phyloP scores from a whole-genome alignment of 2,797 vertebrate species.

The Cercopithecus neglectus region DNA sequence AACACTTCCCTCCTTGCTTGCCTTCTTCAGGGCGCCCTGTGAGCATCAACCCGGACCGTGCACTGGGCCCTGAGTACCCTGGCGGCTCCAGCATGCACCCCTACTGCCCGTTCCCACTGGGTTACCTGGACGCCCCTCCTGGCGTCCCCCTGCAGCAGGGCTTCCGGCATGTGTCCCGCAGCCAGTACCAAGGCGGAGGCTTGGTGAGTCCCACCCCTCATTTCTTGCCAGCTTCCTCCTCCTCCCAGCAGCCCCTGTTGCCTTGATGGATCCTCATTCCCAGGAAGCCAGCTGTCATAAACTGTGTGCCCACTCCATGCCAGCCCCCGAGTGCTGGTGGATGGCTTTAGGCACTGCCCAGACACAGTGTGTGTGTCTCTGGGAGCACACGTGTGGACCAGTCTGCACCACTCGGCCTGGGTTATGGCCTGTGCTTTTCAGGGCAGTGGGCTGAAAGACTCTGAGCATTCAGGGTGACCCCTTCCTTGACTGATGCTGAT shows the following conservation, averaged over 20 bases:
- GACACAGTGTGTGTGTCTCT: not conserved
- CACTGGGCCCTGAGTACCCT: constrained; percentile 76
- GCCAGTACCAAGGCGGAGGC: constrained; percentile 65
- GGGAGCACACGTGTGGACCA: not conserved
- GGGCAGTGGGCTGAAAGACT: not conserved
- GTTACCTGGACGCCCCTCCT: constrained; percentile 74
- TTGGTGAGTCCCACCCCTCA: constrained; percentile 56
- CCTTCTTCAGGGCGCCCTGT: constrained; percentile 51
- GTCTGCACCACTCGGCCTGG: not conserved
- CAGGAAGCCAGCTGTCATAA: not conserved
- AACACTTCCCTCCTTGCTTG: not conserved
- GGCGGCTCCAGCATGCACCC: constrained; percentile 77
- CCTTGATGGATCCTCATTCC: not conserved
- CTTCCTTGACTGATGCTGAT: not conserved
- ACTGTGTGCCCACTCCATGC: not conserved
- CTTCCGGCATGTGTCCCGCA: constrained; percentile 75
- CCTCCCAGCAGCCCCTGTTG: not conserved
- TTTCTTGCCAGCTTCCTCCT: not conserved
- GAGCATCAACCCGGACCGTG: constrained; percentile 73
- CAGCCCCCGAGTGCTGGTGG: not conserved
- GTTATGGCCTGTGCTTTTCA: not conserved
- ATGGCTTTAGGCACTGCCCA: not conserved
- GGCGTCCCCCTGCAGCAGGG: constrained; percentile 78
- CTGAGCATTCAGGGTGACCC: not conserved
- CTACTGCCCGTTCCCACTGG: constrained; percentile 79